These are phyloP conservation scores for Hoplodrina blanda DNA, from an alignment of 2,888 invertebrate species.

Conservation along the genomic window DNA sequence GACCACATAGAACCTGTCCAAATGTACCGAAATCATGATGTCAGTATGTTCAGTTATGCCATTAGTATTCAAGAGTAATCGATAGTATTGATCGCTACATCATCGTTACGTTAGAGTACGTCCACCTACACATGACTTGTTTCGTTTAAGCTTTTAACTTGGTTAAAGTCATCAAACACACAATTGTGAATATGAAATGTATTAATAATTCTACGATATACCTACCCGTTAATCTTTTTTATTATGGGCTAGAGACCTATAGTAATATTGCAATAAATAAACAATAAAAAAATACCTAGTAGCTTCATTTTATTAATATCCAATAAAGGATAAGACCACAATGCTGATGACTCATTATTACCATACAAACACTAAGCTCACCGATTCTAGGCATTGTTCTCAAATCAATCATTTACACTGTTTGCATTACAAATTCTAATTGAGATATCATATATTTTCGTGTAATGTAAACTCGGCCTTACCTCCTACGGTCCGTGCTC, in stretches of 20 bases:
- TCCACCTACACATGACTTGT: conserved; percentile 41
- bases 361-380: conserved; percentile 13
- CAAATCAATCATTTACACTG: conserved; percentile 44
- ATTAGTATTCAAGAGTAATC: conserved; percentile 56
- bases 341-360: conserved; percentile 5
- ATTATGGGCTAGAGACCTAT: neutral
- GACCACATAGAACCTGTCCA: conserved; percentile 43
- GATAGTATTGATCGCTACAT: conserved; percentile 52
- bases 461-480: conserved; percentile 64
- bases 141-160: conserved; percentile 23
- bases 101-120: conserved; percentile 27
- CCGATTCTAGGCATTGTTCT: conserved; percentile 30
- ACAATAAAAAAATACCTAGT: neutral
- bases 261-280: neutral
- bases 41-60: conserved; percentile 48
- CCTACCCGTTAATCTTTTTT: neutral
- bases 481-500: conserved; percentile 64
- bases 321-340: neutral
- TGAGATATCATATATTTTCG: conserved; percentile 61
- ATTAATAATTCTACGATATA: neutral
- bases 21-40: conserved; percentile 56
- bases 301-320: neutral
- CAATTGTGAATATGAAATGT: neutral
- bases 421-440: conserved; percentile 62
- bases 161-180: conserved; percentile 4